phyloP scores from a whole-genome alignment of 1,140 invertebrate genomes.

The Metaphire vulgaris region DNA sequence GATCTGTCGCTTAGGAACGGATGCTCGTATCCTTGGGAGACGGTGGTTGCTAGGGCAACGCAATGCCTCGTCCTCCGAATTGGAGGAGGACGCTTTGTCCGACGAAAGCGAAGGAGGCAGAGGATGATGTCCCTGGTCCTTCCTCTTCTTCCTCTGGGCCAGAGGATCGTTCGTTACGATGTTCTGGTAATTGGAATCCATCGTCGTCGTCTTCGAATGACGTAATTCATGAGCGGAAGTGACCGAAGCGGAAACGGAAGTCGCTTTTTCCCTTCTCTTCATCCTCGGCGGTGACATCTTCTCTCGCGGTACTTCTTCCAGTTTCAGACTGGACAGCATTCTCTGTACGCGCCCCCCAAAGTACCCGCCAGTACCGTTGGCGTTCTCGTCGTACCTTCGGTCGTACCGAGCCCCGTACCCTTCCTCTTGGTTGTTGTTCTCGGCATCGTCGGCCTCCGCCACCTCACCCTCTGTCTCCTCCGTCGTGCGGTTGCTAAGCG shows the following conservation, averaged over 20 bases:
- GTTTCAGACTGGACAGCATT: neutral
- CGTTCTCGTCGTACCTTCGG: neutral
- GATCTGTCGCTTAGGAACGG: neutral
- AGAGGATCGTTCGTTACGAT: neutral
- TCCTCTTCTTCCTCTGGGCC: neutral
- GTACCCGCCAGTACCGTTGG: neutral
- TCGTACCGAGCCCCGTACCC: neutral
- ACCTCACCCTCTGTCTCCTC: no score
- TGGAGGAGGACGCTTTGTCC: neutral
- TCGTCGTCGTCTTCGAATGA: neutral
- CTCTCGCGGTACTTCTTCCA: neutral
- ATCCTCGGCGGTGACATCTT: constrained; percentile 5
- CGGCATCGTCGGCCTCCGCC: neutral
- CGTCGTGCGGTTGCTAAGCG: no score
- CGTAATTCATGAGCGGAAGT: neutral
- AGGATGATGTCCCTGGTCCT: neutral
- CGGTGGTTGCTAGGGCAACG: neutral
- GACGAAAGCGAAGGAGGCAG: neutral
- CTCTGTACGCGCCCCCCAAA: neutral
- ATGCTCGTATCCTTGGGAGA: neutral
- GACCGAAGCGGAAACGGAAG: no score
- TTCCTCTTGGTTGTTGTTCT: neutral
- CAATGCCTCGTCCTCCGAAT: neutral
- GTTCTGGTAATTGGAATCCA: neutral
- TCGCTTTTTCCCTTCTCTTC: neutral